A percentile compares a stretch with the other conserved stretches of the same genome.
Conservation (phyloP, 1,140 invertebrate genomes). For the Latrodectus geometricus region DNA sequence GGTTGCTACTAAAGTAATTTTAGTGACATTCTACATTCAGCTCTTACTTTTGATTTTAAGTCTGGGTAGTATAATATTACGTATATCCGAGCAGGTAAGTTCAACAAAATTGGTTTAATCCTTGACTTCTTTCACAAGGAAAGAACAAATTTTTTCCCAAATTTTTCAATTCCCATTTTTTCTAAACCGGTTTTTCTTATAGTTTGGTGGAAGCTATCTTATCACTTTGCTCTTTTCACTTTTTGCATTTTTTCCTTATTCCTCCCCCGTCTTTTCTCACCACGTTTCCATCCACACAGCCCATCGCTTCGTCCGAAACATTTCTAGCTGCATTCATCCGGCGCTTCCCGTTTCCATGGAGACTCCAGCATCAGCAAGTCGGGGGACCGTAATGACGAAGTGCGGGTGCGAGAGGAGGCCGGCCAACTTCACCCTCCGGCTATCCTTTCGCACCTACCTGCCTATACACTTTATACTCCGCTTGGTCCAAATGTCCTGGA, state of each 20-base stretch:
- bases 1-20: too few relatives aligned
- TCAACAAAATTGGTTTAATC: too few relatives aligned
- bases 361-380: conserved; percentile 56
- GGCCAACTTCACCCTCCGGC: conserved; percentile 19
- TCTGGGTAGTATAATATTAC: too few relatives aligned
- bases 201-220: background rate
- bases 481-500: conserved; percentile 19
- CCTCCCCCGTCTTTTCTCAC: background rate
- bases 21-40: too few relatives aligned
- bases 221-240: background rate
- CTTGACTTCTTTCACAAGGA: too few relatives aligned
- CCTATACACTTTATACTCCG: conserved; percentile 48
- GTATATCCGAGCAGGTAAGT: too few relatives aligned
- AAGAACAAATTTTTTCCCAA: too few relatives aligned
- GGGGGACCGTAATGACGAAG: conserved; percentile 22
- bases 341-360: conserved; percentile 35
- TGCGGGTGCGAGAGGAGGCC: conserved; percentile 22
- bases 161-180: too few relatives aligned
- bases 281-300: background rate
- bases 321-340: conserved; percentile 30
- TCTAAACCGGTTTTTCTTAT: too few relatives aligned
- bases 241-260: background rate
- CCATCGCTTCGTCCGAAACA: conserved; percentile 1
- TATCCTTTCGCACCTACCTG: conserved; percentile 53
- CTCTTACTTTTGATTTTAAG: too few relatives aligned